These are phyloP conservation scores for Zaprionus ornatus DNA, from an alignment of 1,140 invertebrate species.

Conservation along the genomic window DNA sequence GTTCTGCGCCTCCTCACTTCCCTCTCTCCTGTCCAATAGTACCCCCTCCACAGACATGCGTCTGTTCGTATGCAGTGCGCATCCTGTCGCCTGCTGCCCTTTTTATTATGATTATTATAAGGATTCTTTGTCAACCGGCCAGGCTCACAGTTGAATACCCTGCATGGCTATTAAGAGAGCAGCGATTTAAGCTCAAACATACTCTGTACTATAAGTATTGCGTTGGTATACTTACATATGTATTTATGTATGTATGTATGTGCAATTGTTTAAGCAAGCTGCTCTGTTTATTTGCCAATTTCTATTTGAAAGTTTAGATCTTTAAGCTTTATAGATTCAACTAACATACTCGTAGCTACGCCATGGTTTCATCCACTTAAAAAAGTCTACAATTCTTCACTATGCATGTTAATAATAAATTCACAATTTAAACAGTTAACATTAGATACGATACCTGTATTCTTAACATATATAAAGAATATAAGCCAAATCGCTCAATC, in stretches of 20 bases:
- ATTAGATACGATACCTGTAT: background rate
- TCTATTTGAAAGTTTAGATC: no score
- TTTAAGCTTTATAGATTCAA: no score
- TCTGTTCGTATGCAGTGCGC: slow-evolving; percentile 60
- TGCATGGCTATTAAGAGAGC: background rate
- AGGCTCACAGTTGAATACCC: slow-evolving; percentile 2
- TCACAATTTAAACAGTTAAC: background rate
- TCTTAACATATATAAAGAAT: background rate
- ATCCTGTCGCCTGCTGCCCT: slow-evolving; percentile 44
- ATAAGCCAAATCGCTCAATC: background rate
- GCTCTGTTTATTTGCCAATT: no score
- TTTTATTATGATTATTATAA: slow-evolving; percentile 82
- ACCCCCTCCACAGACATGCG: background rate
- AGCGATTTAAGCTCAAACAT: background rate
- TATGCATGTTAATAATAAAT: background rate
- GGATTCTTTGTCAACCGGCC: slow-evolving; percentile 3
- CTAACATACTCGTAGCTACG: no score
- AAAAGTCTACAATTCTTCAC: no score
- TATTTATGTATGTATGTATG: no score
- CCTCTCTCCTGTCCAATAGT: background rate
- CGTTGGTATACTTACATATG: background rate
- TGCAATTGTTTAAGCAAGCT: no score
- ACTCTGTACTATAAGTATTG: background rate
- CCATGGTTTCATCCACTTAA: no score
- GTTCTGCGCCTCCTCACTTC: slow-evolving; percentile 3